Base-by-base conservation (phyloP, 2,113 vertebrate genomes). In the Corvus cornix region DNA sequence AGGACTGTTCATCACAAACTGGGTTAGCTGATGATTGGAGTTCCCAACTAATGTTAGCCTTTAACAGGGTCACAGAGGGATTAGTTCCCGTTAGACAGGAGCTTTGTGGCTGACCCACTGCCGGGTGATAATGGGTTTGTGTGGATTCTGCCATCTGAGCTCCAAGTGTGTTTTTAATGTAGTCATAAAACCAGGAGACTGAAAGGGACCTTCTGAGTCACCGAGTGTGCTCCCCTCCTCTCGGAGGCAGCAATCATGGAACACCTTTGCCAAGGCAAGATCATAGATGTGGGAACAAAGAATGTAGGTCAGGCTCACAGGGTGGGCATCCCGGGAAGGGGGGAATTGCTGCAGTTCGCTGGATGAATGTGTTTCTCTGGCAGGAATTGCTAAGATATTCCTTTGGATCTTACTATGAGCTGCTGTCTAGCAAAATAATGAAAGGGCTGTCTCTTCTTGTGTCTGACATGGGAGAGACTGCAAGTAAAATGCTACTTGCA, bases 301-400 rank as follows among this genome's bases (percentile, higher is more conserved):
- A 66, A 97, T 95, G 84, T 96, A 96, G 95, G 96, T 97, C 94
- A 90, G 2, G n/a, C 93, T 85, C 1, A 6, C 74, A 10, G 93
- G 93, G 91, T 77, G 93, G 89, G 93, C 93, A 91, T 89, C 87
- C 84, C 15, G 1, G 93, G 84, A 91, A 93, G 87, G 46, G 13
- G 51, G 7, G 92, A 80, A 31, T 81, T 30, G 74, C 70, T 79
- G 7, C 26, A 77, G 69, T 46, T 82, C 3, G 0, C 70, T 80
- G 58, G 80, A 83, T 39, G 91, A 69, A 41, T 30, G 44, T 64
- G 81, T 85, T 94, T 69, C 87, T 73, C 35, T 49, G 53, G 84
- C 84, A 73, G 53, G 84, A 72, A 83, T 63, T 64, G 53, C 89
- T 62, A 73, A 83, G 74, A 23, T 84, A 69, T 37, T 85, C 89